A percentile compares a stretch with the other conserved stretches of the same genome.
Evolutionary conservation across 2,113 vertebrate genomes (phyloP).

Genomic region (Xiphias gladius): DNA sequence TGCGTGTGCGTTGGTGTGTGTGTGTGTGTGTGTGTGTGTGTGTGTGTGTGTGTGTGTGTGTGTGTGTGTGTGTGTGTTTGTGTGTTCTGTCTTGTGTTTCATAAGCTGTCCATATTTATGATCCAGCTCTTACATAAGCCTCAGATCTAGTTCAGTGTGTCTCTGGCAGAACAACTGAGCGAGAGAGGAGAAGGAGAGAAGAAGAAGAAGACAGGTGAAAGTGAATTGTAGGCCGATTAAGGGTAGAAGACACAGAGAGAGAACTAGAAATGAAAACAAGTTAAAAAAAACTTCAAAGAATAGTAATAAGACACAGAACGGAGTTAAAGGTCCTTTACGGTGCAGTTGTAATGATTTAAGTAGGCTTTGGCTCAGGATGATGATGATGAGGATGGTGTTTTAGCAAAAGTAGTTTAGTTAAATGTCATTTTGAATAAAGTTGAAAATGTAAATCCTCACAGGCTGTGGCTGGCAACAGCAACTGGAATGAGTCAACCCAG

Average conservation of each 20-base stretch:
- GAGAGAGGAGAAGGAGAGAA: neutral
- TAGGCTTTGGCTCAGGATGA: neutral
- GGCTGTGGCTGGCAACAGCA: neutral
- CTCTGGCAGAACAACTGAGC: slow-evolving; percentile 56
- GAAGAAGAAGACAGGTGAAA: slow-evolving; percentile 42
- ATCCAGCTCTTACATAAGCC: slow-evolving; percentile 78
- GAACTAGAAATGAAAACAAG: neutral
- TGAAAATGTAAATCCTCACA: neutral
- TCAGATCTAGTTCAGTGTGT: slow-evolving; percentile 77
- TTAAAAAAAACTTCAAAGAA: neutral
- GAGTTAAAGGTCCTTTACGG: neutral
- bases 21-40: slow-evolving; percentile 20
- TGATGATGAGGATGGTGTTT: neutral
- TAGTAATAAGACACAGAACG: neutral
- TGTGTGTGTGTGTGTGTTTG: slow-evolving; percentile 22
- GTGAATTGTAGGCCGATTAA: slow-evolving; percentile 18
- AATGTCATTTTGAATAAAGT: neutral
- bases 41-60: too few species aligned
- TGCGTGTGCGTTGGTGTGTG: slow-evolving; percentile 29
- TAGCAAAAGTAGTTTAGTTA: slow-evolving; percentile 2
- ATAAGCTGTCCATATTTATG: slow-evolving; percentile 76
- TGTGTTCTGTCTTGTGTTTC: slow-evolving; percentile 71
- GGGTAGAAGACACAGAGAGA: neutral
- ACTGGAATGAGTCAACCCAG: neutral
- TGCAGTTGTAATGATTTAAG: neutral